Base-by-base conservation (phyloP, 1,140 invertebrate species). In the Diorhabda carinulata region DNA sequence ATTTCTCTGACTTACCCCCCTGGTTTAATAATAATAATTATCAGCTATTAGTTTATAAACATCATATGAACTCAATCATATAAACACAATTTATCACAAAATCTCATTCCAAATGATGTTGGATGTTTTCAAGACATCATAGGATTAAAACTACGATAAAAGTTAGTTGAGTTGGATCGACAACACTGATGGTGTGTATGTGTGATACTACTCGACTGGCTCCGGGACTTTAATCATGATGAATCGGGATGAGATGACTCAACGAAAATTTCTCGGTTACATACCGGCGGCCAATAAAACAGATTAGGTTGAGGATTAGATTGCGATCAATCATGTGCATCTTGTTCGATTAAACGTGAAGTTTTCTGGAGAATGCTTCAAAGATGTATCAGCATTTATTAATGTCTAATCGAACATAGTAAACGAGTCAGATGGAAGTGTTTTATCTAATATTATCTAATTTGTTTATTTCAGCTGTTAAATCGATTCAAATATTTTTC, bases 231-330 rank as follows among this genome's bases (percentile, higher is more conserved):
- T 62, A 62, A 62, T 62, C 61, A 62, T 62, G 61, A 62, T 43
- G n/a, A 43, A 62, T 43, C 43, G 61, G 5, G 41, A 62, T n/a
- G 42, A 43, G 61, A 62, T 62, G 61, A 62, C 41, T 62, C 61
- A 10, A 62, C 61, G 43, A 10, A 62, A 60, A 62, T 43, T 41
- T 41, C 61, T 43, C 61, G 41, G 61, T 62, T 62, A 62, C 61
- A 62, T 62, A 41, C 42, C 61, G 47, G 47, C 47, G 61, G 43
- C 61, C 61, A 62, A 62, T 62, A 62, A 62, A 62, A 62, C 61
- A 44, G 61, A 62, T 62, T 62, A 62, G 61, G 61, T 62, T 62
- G 25, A 62, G 61, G 61, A 62, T 62, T 62, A 62, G 61, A 62
- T 44, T 62, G 43, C 41, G 41, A 62, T 62, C 61, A 62, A 62